These are phyloP conservation scores for Aporrectodea caliginosa DNA, from an alignment of 1,140 invertebrate species.

Conservation along the genomic window DNA sequence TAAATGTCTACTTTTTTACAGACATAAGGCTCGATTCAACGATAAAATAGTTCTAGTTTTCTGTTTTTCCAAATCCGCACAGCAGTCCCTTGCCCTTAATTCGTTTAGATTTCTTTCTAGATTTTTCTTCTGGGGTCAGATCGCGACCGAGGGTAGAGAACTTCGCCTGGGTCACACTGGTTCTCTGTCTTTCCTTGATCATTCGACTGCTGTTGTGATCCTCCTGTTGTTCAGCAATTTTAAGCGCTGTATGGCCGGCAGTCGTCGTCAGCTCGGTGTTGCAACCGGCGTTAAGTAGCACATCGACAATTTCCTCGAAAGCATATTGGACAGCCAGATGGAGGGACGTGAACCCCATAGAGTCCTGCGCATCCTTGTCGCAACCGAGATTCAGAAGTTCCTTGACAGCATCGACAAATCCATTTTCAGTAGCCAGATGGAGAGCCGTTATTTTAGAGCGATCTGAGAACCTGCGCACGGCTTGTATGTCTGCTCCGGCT, in stretches of 20 bases:
- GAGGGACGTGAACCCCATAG: slow-evolving; percentile 25
- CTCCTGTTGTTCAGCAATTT: neutral
- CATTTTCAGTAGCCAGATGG: slow-evolving; percentile 58
- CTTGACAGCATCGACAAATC: slow-evolving; percentile 54
- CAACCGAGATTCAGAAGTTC: neutral
- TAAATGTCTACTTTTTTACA: too few species aligned
- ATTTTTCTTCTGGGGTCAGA: neutral
- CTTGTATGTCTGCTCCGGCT: slow-evolving; percentile 64
- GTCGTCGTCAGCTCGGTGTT: slow-evolving; percentile 24
- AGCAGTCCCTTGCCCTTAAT: neutral
- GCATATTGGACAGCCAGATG: slow-evolving; percentile 27
- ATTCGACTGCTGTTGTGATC: neutral
- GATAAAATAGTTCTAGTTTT: neutral
- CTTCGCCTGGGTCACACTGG: neutral
- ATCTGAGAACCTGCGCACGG: slow-evolving; percentile 15
- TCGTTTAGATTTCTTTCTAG: neutral
- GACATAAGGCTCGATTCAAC: too few species aligned
- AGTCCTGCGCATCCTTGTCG: slow-evolving; percentile 23
- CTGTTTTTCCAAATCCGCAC: neutral
- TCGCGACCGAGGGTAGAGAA: neutral
- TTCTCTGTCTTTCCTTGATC: neutral
- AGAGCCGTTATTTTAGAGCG: slow-evolving; percentile 53
- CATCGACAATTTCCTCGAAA: slow-evolving; percentile 19
- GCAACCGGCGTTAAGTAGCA: neutral
- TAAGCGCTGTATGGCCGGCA: neutral